These are phyloP conservation scores for Elegia similella DNA, from an alignment of 2,888 invertebrate species.

Conservation along the genomic window DNA sequence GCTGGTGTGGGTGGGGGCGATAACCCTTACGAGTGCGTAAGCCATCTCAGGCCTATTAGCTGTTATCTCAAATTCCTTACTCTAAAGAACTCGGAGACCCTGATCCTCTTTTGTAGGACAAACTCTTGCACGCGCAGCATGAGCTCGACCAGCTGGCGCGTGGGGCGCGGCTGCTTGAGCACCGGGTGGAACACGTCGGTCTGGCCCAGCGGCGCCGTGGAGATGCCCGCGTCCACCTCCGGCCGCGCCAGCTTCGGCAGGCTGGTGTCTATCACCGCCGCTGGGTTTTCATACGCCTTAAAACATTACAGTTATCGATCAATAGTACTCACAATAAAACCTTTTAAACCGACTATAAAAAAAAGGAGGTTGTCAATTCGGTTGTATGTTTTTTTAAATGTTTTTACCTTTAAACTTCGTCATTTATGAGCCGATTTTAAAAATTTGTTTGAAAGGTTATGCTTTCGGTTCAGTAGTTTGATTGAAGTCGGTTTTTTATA, in stretches of 20 bases:
- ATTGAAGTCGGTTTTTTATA: no score
- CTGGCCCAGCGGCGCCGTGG: slow-evolving; percentile 60
- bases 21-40: background rate
- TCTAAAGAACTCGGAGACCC: slow-evolving; percentile 86
- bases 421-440: no score
- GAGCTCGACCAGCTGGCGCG: slow-evolving; percentile 76
- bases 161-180: slow-evolving; percentile 65
- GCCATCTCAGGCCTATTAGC: background rate
- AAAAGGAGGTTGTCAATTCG: no score
- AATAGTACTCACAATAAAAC: no score
- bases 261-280: slow-evolving; percentile 84
- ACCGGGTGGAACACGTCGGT: slow-evolving; percentile 84
- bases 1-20: no score
- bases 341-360: no score
- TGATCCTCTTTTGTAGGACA: slow-evolving; percentile 83
- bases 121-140: slow-evolving; percentile 86
- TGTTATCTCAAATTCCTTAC: slow-evolving; percentile 48
- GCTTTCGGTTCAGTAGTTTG: no score
- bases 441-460: no score
- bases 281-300: slow-evolving; percentile 79
- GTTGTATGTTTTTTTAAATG: no score
- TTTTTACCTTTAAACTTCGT: no score
- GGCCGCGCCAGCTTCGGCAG: slow-evolving; percentile 86
- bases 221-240: slow-evolving; percentile 80
- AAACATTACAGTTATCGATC: background rate